Evolutionary conservation across 2,797 vertebrate genomes (phyloP), one percentile per base, ranked within the genome.

Genomic region (Kryptopterus vitreolus): DNA sequence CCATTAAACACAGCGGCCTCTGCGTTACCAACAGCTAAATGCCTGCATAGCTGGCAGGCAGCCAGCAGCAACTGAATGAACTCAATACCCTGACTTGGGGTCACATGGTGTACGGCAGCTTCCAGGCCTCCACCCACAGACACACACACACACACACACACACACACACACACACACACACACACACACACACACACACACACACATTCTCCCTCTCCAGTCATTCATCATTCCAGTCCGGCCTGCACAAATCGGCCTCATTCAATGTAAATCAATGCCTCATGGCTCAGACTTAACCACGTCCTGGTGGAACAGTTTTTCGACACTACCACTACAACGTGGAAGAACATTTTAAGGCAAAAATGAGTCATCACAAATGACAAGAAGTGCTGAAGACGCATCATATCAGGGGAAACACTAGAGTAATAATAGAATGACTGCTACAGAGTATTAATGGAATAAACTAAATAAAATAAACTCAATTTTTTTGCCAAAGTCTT

Each of bases 41-140:
- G 81, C 63, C 81, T 76, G 81, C 80, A 88, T 87, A 55, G 79
- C 89, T 89, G 92, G 92, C 93, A 91, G 85, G 24, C 57, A 86
- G 88, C 88, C 85, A 91, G 87, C 86, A 89, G 89, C 91, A 91
- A 92, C 91, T 92, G 89, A 92, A 93, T 93, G 91, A 93, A 94
- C 93, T 91, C 92, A 91, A 90, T 94, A 93, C 91, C 91, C 92
- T 87, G 89, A 92, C 92, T 88, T 87, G 80, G 12, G 89, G 91
- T 94, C 93, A 94, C 92, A 93, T 92, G 92, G 89, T 91, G 85
- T 85, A 59, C 33, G 22, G 85, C 62, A 82, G 89, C 88, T 89
- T 87, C 78, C 86, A 86, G 85, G 89, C 88, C 88, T 89, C 89
- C 81, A 86, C 89, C 88, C 87, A 87, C 88, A 76, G 85, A 84